These are phyloP conservation scores for Ibidorhyncha struthersii DNA, from an alignment of 2,113 vertebrate genomes.

Conservation along the genomic window DNA sequence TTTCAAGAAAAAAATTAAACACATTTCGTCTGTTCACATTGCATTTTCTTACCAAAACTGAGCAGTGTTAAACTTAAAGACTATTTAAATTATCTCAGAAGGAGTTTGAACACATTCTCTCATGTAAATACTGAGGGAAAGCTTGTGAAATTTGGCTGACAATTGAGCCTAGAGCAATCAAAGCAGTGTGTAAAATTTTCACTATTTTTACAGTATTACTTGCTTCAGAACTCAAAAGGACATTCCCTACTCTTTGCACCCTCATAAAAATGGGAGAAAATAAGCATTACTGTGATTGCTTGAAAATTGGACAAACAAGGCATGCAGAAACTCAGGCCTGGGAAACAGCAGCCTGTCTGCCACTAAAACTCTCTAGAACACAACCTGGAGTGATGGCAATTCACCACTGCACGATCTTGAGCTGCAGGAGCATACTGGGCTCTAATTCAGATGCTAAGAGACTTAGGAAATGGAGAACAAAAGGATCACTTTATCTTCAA, in stretches of 20 bases:
- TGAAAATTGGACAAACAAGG: not conserved
- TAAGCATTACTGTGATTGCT: accelerated
- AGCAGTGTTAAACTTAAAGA: not conserved
- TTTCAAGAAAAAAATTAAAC: not conserved
- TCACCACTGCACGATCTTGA: not conserved
- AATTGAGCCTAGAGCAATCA: not conserved
- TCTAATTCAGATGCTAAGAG: conserved; percentile 16
- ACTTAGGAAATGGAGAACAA: not conserved
- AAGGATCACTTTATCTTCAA: not conserved
- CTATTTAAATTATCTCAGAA: not conserved
- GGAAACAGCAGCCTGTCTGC: not conserved
- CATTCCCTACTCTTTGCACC: not conserved
- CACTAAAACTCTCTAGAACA: not conserved
- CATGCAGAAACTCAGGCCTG: not conserved
- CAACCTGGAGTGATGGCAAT: not conserved
- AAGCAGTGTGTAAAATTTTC: not conserved
- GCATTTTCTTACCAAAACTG: not conserved
- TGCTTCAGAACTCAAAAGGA: not conserved
- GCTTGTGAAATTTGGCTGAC: not conserved
- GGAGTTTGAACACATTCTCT: not conserved
- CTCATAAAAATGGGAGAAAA: not conserved
- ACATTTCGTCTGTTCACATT: not conserved
- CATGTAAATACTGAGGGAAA: not conserved
- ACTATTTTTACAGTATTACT: not conserved
- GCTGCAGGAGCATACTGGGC: not conserved